Conservation (phyloP, 1,140 invertebrate species). For the Choristoneura fumiferana region DNA sequence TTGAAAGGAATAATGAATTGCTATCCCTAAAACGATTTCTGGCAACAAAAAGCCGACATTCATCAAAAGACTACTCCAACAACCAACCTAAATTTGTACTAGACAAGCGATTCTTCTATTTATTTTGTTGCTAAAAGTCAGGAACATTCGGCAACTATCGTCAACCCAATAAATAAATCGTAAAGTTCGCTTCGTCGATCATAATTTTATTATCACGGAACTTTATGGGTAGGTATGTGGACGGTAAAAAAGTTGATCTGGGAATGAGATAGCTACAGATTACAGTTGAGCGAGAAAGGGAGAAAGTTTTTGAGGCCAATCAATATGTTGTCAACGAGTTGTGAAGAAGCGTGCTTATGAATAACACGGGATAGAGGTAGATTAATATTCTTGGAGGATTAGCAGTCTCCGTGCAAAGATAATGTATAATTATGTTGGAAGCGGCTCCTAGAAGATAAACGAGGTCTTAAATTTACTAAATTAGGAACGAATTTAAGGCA, state of each 20-base stretch:
- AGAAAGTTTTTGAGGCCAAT: slow-evolving; percentile 8
- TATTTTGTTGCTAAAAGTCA: slow-evolving; percentile 34
- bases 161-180: slow-evolving; percentile 53
- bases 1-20: too few species aligned
- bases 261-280: slow-evolving; percentile 22
- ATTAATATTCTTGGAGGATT: slow-evolving; percentile 13
- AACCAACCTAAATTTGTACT: neutral
- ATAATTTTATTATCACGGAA: slow-evolving; percentile 57
- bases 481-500: slow-evolving; percentile 6
- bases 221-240: slow-evolving; percentile 24
- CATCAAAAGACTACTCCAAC: too few species aligned
- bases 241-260: slow-evolving; percentile 35
- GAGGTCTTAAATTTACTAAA: slow-evolving; percentile 4
- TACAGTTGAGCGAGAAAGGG: slow-evolving; percentile 7
- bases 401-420: neutral
- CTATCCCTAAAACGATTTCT: too few species aligned
- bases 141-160: slow-evolving; percentile 38
- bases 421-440: slow-evolving; percentile 1
- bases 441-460: slow-evolving; percentile 8
- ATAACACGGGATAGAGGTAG: neutral
- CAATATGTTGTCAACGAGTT: slow-evolving; percentile 19
- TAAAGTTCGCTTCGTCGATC: slow-evolving; percentile 50
- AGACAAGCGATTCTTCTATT: neutral
- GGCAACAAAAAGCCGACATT: too few species aligned
- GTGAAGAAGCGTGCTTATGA: slow-evolving; percentile 18